phyloP scores from a whole-genome alignment of 2,888 invertebrate species.

The Hirtodrosophila histrioides region DNA sequence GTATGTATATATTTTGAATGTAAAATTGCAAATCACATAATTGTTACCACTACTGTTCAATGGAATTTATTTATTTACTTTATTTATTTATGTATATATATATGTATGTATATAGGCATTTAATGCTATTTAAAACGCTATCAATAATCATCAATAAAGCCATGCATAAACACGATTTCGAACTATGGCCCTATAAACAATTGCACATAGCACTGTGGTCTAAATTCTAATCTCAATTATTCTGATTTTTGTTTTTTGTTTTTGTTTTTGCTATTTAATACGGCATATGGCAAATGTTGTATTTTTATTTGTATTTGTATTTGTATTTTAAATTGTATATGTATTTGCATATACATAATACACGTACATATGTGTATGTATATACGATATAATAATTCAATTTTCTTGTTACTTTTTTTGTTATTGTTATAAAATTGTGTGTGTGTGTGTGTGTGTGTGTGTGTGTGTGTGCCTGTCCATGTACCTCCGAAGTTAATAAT shows the following conservation, averaged over 20 bases:
- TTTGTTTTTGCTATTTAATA: constrained; percentile 47
- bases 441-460: constrained; percentile 32
- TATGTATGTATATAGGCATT: constrained; percentile 65
- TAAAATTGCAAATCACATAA: constrained; percentile 82
- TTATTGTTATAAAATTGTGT: constrained; percentile 54
- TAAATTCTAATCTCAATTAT: constrained; percentile 69
- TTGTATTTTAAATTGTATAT: constrained; percentile 28
- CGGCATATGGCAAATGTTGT: constrained; percentile 57
- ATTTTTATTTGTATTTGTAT: constrained; percentile 24
- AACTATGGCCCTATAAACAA: constrained; percentile 78
- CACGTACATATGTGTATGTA: constrained; percentile 30
- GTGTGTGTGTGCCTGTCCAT: constrained; percentile 52
- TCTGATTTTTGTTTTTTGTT: constrained; percentile 19
- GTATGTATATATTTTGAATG: constrained; percentile 69
- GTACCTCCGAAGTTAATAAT: constrained; percentile 60
- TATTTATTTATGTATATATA: constrained; percentile 35
- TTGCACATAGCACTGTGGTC: constrained; percentile 77
- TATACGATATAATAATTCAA: constrained; percentile 44
- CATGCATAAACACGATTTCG: constrained; percentile 76
- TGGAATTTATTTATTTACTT: constrained; percentile 59
- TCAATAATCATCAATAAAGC: constrained; percentile 77
- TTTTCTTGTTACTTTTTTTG: constrained; percentile 15
- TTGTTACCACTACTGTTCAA: constrained; percentile 79
- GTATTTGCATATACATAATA: constrained; percentile 22
- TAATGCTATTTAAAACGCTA: constrained; percentile 78